phyloP scores from a whole-genome alignment of 2,797 vertebrate species.

The Danio jaintianensis region DNA sequence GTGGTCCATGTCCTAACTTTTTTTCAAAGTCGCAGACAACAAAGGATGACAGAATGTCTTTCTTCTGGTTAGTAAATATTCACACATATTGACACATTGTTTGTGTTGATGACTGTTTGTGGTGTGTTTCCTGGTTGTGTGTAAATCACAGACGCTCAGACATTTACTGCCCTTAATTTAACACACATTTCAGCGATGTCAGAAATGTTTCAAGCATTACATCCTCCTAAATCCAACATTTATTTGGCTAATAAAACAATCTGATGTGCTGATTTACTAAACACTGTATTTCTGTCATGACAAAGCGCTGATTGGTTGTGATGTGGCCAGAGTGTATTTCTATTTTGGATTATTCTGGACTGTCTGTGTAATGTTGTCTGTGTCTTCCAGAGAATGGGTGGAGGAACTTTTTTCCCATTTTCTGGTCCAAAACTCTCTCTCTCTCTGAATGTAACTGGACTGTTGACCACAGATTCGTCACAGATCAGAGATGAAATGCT shows the following conservation, averaged over 20 bases:
- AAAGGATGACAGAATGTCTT: neutral
- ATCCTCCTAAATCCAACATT: slow-evolving; percentile 62
- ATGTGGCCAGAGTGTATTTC: neutral
- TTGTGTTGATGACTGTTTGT: neutral
- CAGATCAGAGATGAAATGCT: slow-evolving; percentile 13
- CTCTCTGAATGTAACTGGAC: slow-evolving; percentile 2
- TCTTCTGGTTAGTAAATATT: neutral
- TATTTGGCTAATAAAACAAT: slow-evolving; percentile 55
- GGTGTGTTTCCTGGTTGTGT: slow-evolving; percentile 35
- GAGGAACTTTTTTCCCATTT: slow-evolving; percentile 24
- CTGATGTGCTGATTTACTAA: slow-evolving; percentile 15
- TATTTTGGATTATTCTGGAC: neutral
- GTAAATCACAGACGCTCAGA: slow-evolving; percentile 59
- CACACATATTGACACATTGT: neutral
- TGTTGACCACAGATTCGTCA: slow-evolving; percentile 24
- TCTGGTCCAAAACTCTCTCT: slow-evolving; percentile 21
- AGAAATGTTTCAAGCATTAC: slow-evolving; percentile 73
- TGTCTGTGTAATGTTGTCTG: neutral
- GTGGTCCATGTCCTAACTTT: too few relatives aligned
- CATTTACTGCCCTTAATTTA: slow-evolving; percentile 74
- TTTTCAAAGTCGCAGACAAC: too few relatives aligned
- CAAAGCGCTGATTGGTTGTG: neutral
- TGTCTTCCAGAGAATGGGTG: neutral
- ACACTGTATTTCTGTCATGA: neutral
- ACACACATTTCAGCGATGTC: slow-evolving; percentile 76